Evolutionary conservation across 2,797 vertebrate genomes (phyloP).

Genomic region (Sebastes taczanowskii): DNA sequence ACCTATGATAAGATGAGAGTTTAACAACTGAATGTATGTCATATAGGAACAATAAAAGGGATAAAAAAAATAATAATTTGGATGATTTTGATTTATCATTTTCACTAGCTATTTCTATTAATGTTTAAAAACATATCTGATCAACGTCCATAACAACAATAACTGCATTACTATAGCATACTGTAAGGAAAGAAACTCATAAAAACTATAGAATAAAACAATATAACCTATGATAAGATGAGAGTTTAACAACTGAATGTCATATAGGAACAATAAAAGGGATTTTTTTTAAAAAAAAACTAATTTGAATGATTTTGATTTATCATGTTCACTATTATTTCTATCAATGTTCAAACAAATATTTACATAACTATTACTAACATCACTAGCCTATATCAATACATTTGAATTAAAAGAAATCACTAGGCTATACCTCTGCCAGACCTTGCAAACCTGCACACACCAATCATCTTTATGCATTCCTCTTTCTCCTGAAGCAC

Average conservation of each 20-base stretch:
- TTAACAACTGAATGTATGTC: background rate
- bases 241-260: background rate
- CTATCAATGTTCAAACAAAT: background rate
- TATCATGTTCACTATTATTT: background rate
- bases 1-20: background rate
- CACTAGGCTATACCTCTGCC: background rate
- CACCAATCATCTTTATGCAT: background rate
- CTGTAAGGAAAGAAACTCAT: background rate
- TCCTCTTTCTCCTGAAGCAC: background rate
- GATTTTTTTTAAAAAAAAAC: background rate
- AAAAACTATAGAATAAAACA: background rate
- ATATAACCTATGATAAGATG: background rate
- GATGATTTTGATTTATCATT: background rate
- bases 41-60: background rate
- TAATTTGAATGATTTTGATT: background rate
- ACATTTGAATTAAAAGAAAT: background rate
- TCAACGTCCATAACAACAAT: background rate
- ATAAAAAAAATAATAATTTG: background rate
- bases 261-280: background rate
- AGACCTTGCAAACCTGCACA: background rate
- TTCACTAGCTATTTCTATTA: background rate
- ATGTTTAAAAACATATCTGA: background rate
- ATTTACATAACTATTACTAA: background rate
- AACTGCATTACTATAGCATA: background rate
- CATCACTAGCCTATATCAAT: background rate